Base-by-base conservation (phyloP, 2,113 vertebrate genomes). In the Coptodon bakossiorum region DNA sequence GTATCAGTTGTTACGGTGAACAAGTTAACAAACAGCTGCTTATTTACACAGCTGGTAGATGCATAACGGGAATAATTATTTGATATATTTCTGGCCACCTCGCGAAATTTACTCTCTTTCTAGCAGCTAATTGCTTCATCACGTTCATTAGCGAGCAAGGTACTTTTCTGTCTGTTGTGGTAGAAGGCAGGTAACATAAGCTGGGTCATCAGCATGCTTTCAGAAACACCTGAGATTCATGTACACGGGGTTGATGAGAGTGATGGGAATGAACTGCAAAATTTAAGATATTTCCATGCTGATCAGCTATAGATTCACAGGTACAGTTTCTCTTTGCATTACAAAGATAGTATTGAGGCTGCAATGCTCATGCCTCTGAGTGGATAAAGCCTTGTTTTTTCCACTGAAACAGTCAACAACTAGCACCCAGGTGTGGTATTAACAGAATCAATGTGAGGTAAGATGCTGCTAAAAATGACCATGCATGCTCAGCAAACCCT, bases 401-500 rank as follows among this genome's bases (percentile, higher is more conserved):
- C 24, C 11, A 29, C 24, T 83, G 13, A 85, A 84, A 24, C 38
- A 22, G 29, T 59, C 61, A 87, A 53, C 83, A 85, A 68, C 59
- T 50, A 29, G 86, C 73, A 76, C 19, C 66, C 85, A 92, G 84
- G 91, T 91, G 86, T 87, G 43, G 43, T 68, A 84, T 86, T 85
- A 87, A 86, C 50, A 31, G 66, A 66, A 45, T 85, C 31, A 71
- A 11, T 85, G 68, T 86, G 86, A 86, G 71, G 80, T 86, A 82
- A 89, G 84, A 57, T 71, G 85, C 71, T 85, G 38, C 86, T 92
- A 85, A 93, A 92, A 92, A 80, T 86, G 48, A 61, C 63, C 76
- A 66, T 92, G 87, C 80, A n/a, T 38, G 31, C 86, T 94, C 90
- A 90, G 88, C 88, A 87, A 86, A 83, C 34, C 61, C 68, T 87